phyloP scores from a whole-genome alignment of 1,140 invertebrate genomes.

The Pseudomyrmex dendroicus region DNA sequence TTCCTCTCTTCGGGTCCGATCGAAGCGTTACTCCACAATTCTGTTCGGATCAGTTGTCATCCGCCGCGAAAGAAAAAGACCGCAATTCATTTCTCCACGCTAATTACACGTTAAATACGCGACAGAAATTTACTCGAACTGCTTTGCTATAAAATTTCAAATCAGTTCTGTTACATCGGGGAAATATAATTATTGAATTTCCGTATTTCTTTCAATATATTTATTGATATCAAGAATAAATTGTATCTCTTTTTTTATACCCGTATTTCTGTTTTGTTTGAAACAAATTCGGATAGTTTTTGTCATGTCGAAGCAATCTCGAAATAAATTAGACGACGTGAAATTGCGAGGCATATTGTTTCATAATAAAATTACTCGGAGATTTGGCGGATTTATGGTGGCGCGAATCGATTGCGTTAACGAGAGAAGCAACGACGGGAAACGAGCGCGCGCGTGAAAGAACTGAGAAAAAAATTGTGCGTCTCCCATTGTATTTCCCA shows the following conservation, averaged over 20 bases:
- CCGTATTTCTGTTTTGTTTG: too few relatives aligned
- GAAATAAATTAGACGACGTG: constrained; percentile 30
- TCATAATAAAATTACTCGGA: constrained; percentile 43
- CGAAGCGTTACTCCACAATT: constrained; percentile 30
- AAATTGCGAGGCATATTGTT: background rate
- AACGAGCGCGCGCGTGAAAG: constrained; percentile 3
- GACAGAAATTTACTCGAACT: background rate
- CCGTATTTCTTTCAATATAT: background rate
- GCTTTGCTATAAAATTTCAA: background rate
- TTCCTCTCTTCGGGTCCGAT: constrained; percentile 23
- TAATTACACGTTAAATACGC: constrained; percentile 33
- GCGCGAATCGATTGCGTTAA: constrained; percentile 54
- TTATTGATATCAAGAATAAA: too few relatives aligned
- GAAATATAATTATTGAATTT: background rate
- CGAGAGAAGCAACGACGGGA: constrained; percentile 25
- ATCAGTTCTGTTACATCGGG: background rate
- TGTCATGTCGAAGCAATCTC: background rate
- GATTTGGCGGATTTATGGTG: constrained; percentile 67
- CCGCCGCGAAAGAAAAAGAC: constrained; percentile 17
- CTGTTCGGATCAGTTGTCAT: constrained; percentile 33
- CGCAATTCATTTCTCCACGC: background rate
- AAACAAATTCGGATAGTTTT: background rate
- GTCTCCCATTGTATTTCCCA: constrained; percentile 56
- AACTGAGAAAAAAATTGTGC: constrained; percentile 48
- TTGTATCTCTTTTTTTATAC: too few relatives aligned